phyloP scores from a whole-genome alignment of 2,888 invertebrate genomes.

The Drosophila merina region DNA sequence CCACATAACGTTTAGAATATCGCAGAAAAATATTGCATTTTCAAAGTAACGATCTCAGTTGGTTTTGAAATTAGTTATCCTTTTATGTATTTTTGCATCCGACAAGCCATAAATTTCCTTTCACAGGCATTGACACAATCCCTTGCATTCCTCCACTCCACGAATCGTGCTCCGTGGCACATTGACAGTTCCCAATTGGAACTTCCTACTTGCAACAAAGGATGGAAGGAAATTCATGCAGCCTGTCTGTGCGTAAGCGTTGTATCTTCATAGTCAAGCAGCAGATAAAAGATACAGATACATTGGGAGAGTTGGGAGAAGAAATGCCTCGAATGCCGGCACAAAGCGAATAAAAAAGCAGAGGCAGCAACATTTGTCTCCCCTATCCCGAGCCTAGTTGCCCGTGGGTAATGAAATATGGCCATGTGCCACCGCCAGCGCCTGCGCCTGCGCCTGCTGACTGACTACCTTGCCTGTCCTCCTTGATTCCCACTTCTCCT shows the following conservation, averaged over 20 bases:
- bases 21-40: background rate
- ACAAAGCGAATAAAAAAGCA: slow-evolving; percentile 45
- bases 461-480: slow-evolving; percentile 34
- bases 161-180: slow-evolving; percentile 30
- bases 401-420: slow-evolving; percentile 79
- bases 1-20: background rate
- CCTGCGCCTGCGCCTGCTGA: slow-evolving; percentile 64
- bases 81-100: slow-evolving; percentile 16
- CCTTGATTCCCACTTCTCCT: too few species aligned
- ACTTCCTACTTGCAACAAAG: slow-evolving; percentile 37
- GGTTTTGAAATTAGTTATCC: background rate
- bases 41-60: background rate
- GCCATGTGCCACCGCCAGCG: slow-evolving; percentile 74
- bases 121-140: slow-evolving; percentile 18
- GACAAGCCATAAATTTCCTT: slow-evolving; percentile 32
- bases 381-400: slow-evolving; percentile 15
- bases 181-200: slow-evolving; percentile 32
- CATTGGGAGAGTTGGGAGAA: slow-evolving; percentile 6
- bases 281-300: slow-evolving; percentile 44
- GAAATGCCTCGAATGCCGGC: slow-evolving; percentile 66
- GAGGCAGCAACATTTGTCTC: slow-evolving; percentile 34
- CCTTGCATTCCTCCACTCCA: slow-evolving; percentile 22
- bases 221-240: slow-evolving; percentile 11
- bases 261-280: slow-evolving; percentile 34
- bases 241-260: slow-evolving; percentile 34